Base-by-base conservation (phyloP, 2,888 invertebrate species). In the Aphrophora alni region DNA sequence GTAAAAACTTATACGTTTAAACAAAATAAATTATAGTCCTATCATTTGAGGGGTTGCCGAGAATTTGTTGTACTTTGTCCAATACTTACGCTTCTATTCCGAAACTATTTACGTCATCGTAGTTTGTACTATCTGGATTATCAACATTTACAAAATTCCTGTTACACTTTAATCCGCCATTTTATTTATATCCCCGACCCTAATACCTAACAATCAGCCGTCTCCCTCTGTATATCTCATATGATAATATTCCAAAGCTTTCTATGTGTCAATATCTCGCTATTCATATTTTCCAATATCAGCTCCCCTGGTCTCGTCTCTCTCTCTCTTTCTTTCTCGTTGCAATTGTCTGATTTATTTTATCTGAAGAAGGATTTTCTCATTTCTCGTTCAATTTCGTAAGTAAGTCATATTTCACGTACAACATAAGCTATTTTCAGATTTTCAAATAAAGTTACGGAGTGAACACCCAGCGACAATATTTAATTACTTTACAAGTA, bases 191-290 rank as follows among this genome's bases (percentile, higher is more conserved):
- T 44, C 14, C 59, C 59, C 21, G 21, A 5, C 59, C 8, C 8
- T 33, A 33, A 33, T 33, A 33, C 33, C 21, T 21, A n/a, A 59
- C 21, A 2, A 59, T 5, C 44, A 44, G 28, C 27, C 76, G 8
- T 1, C 71, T 14, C 69, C 69, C 69, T 77, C 69, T 69, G 21
- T 77, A 70, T 69, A 77, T 77, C 71, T 71, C 44, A 38, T 77
- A 72, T 73, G 78, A 78, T 78, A 78, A 78, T 78, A 78, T 78
- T 78, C 78, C 28, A 78, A 78, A 78, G 78, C 78, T 78, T 78
- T 71, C 78, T 78, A 78, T 78, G 78, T 78, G 78, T 78, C 78
- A 78, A 78, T 78, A 78, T 78, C 78, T 44, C 78, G 38, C 78
- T 71, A 78, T 78, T 78, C 78, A 78, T 78, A 72, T 78, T 78